Evolutionary conservation across 2,113 vertebrate species (phyloP).

Genomic region (Oryzias curvinotus): DNA sequence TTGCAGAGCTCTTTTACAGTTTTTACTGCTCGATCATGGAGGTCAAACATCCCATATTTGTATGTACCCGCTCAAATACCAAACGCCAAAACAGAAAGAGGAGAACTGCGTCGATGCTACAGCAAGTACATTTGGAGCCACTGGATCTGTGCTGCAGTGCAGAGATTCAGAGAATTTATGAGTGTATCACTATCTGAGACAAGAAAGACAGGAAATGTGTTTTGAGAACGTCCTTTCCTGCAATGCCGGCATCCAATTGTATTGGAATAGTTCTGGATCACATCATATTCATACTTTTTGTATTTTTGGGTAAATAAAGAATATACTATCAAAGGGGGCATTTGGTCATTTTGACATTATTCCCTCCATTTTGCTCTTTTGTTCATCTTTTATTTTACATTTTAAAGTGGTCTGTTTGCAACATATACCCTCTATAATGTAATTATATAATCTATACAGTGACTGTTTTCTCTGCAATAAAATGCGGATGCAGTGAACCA

Average conservation of each 20-base stretch:
- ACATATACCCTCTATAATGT: too few species aligned
- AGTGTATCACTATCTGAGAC: constrained; percentile 20
- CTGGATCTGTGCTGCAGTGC: constrained; percentile 56
- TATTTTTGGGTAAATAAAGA: too few species aligned
- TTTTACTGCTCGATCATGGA: too few species aligned
- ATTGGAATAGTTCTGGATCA: not conserved
- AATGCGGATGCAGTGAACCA: constrained; percentile 10
- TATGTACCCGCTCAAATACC: constrained; percentile 7
- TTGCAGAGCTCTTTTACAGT: too few species aligned
- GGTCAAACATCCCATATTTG: too few species aligned
- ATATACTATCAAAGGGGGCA: too few species aligned
- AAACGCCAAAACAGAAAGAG: constrained; percentile 15
- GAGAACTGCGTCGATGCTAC: constrained; percentile 16
- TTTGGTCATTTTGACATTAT: too few species aligned
- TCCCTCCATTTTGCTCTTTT: too few species aligned
- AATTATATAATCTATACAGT: too few species aligned
- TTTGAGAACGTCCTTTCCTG: not conserved
- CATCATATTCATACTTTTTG: not conserved
- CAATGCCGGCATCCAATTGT: constrained; percentile 6
- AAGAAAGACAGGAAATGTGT: constrained; percentile 9
- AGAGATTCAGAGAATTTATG: constrained; percentile 44
- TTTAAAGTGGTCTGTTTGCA: too few species aligned
- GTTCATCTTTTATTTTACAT: too few species aligned
- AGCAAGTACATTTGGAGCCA: constrained; percentile 27
- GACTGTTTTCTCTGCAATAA: not conserved